phyloP scores from a whole-genome alignment of 2,113 vertebrate species.

The Cichladusa arquata region DNA sequence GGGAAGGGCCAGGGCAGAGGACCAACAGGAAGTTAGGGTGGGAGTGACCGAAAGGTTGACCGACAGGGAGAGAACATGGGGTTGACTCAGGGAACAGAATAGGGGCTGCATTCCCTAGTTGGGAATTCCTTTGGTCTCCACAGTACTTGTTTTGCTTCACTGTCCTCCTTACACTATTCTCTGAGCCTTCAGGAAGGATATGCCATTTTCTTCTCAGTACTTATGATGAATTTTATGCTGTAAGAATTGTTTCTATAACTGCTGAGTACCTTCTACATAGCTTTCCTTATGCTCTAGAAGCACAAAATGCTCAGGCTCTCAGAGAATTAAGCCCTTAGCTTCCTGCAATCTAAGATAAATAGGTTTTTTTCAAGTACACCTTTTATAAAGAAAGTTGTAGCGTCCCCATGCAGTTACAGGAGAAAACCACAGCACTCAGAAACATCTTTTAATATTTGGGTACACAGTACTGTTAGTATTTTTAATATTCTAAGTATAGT shows the following conservation, averaged over 20 bases:
- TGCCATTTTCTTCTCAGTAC: not conserved
- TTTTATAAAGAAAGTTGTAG: not conserved
- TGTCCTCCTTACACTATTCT: not conserved
- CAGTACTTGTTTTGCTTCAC: not conserved
- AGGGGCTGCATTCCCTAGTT: no score
- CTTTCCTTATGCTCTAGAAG: not conserved
- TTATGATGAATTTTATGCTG: not conserved
- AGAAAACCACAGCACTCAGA: not conserved
- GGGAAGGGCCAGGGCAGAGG: no score
- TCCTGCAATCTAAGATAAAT: not conserved
- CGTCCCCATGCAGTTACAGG: not conserved
- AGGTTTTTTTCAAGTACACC: accelerated
- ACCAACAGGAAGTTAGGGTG: no score
- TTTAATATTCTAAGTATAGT: not conserved
- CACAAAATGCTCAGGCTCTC: not conserved
- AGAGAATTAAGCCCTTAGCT: not conserved
- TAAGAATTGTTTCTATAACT: not conserved
- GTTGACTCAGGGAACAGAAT: no score
- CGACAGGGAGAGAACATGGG: no score
- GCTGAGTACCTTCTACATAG: not conserved
- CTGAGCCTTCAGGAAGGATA: not conserved
- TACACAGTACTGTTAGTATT: not conserved
- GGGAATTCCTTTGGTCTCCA: no score
- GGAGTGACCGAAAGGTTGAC: no score
- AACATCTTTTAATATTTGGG: not conserved